Base-by-base conservation (phyloP, 1,140 invertebrate genomes). In the Caenorhabditis latens region DNA sequence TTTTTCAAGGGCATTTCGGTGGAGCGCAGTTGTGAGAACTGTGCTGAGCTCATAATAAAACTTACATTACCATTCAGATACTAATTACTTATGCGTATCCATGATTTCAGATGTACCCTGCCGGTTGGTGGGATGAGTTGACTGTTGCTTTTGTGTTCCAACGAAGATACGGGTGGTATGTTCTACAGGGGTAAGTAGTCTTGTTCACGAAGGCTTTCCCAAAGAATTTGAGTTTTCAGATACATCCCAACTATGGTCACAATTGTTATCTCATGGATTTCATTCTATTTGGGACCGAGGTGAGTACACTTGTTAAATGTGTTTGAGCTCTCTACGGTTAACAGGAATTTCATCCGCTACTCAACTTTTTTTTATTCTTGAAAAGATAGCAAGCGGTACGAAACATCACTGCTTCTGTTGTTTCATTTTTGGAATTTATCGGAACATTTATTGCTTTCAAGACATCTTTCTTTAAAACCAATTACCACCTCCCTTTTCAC, bases 241-340 rank as follows among this genome's bases (percentile, higher is more conserved):
- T 88, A 88, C 63, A 92, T 91, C 75, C 91, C 90, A 24, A 92
- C 90, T 16, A 92, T 92, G 84, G 87, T 92, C 4, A 92, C 92
- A 43, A 92, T 92, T 46, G 91, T 92, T 46, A 92, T 93, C 55
- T 90, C 89, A 19, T 92, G 91, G 91, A 92, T 92, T 63, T 92
- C 90, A 19, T 92, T 92, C 65, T 92, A 92, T 86, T 86, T 92
- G 58, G 91, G 91, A 6, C 89, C 91, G 8, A 71, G 87, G 87
- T 88, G 5, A 83, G 9, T 55, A 4, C n/a, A 42, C 50, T 61
- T 58, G 19, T n/a, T n/a, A n/a, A 53, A 16, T 55, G 9, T 87
- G 79, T 65, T 32, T 32, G 32, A 32, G 91, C n/a, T 91, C 84
- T 90, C 90, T 14, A 92, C 90, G 7, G 92, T 92, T 82, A 85